phyloP scores from a whole-genome alignment of 2,888 invertebrate species.

The Tetragonula carbonaria region DNA sequence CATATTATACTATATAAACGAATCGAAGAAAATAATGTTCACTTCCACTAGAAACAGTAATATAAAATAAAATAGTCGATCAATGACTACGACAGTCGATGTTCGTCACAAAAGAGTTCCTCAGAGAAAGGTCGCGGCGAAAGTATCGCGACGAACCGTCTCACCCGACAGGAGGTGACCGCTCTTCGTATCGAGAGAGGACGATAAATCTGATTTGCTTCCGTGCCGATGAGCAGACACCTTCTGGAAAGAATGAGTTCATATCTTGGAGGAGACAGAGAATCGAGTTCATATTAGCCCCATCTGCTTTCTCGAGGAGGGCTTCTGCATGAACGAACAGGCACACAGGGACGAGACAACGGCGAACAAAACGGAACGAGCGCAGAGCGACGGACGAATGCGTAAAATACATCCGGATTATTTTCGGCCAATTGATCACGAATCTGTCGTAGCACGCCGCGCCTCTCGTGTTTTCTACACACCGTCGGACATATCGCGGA shows the following conservation, averaged over 20 bases:
- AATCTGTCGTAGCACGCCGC: conserved; percentile 77
- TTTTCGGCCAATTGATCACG: conserved; percentile 83
- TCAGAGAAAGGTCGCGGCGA: not conserved
- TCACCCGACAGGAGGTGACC: conserved; percentile 39
- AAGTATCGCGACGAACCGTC: conserved; percentile 40
- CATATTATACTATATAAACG: too few relatives aligned
- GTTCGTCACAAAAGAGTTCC: not conserved
- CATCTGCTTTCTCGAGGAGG: conserved; percentile 80
- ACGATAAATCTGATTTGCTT: conserved; percentile 79
- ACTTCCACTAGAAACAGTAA: too few relatives aligned
- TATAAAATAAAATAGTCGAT: not conserved
- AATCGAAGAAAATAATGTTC: not conserved
- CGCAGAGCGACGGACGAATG: conserved; percentile 64
- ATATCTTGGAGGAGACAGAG: conserved; percentile 76
- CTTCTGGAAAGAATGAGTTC: conserved; percentile 79
- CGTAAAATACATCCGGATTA: conserved; percentile 79
- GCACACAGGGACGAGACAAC: conserved; percentile 67
- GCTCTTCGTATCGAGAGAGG: conserved; percentile 52
- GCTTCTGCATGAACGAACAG: conserved; percentile 79
- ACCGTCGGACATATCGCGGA: conserved; percentile 58
- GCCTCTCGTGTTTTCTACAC: conserved; percentile 81
- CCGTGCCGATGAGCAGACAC: conserved; percentile 72
- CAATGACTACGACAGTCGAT: not conserved
- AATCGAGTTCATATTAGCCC: conserved; percentile 83
- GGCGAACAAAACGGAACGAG: conserved; percentile 66